phyloP scores from a whole-genome alignment of 1,140 invertebrate genomes.

The Formica selysi region DNA sequence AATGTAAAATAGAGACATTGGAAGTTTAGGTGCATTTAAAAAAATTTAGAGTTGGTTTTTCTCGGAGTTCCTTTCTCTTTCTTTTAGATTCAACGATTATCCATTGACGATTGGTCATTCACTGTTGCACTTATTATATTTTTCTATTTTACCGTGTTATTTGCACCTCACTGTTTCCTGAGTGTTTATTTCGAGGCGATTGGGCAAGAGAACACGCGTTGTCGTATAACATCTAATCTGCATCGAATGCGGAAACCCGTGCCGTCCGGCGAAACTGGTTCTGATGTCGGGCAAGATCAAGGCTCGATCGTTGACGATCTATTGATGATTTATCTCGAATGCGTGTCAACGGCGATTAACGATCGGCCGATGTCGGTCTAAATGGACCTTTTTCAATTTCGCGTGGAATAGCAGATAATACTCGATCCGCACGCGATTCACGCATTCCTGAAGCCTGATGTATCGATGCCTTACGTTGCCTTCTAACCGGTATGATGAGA shows the following conservation, averaged over 20 bases:
- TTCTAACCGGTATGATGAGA: conserved; percentile 35
- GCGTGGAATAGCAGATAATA: conserved; percentile 26
- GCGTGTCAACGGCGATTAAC: conserved; percentile 48
- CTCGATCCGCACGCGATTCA: conserved; percentile 47
- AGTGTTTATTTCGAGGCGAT: conserved; percentile 50
- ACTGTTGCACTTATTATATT: conserved; percentile 6
- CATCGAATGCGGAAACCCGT: conserved; percentile 66
- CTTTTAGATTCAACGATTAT: not conserved
- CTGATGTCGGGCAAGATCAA: conserved; percentile 68
- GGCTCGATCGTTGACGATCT: conserved; percentile 56
- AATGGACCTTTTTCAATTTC: conserved; percentile 26
- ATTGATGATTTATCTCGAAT: conserved; percentile 57
- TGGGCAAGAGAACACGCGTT: conserved; percentile 18
- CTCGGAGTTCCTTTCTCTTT: not conserved
- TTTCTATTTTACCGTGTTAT: not conserved
- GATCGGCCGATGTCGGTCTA: conserved; percentile 6
- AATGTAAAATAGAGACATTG: not conserved
- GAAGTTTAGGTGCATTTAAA: not conserved
- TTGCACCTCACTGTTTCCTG: not conserved
- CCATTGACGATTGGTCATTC: not conserved
- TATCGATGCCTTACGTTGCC: conserved; percentile 20
- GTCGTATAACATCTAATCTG: conserved; percentile 56
- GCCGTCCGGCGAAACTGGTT: conserved; percentile 67
- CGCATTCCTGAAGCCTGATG: conserved; percentile 44
- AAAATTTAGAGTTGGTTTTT: not conserved